Conservation (phyloP, 1,140 invertebrate species). For the Subanguina moxae region DNA sequence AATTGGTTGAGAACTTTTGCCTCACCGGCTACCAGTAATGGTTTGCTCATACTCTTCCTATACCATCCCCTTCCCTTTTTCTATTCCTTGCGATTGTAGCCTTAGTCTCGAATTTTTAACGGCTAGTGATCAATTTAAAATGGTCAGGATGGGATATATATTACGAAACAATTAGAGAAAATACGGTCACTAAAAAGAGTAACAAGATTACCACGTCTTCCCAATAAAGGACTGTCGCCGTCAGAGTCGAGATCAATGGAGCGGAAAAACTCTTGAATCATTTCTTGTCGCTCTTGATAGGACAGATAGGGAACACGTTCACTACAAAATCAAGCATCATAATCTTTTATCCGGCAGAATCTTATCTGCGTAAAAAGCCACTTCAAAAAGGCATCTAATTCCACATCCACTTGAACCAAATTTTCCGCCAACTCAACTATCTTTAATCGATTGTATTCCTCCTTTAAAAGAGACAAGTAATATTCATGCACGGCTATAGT, state of each 20-base stretch:
- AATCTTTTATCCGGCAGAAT: background rate
- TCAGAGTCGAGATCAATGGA: background rate
- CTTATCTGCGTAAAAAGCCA: background rate
- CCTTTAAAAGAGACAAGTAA: constrained; percentile 31
- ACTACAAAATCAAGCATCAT: constrained; percentile 6
- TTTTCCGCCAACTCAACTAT: constrained; percentile 36
- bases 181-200: too few relatives aligned
- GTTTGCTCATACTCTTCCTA: background rate
- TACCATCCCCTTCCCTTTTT: too few relatives aligned
- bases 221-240: background rate
- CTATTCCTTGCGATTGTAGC: too few relatives aligned
- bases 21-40: too few relatives aligned
- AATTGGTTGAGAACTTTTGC: too few relatives aligned
- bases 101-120: too few relatives aligned
- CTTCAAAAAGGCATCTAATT: constrained; percentile 22
- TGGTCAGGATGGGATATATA: too few relatives aligned
- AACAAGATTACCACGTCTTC: background rate
- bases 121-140: too few relatives aligned
- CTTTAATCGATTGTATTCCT: constrained; percentile 27
- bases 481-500: constrained; percentile 20
- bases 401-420: constrained; percentile 12
- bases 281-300: constrained; percentile 7
- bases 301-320: constrained; percentile 25
- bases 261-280: constrained; percentile 18
- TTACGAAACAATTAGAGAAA: too few relatives aligned